Base-by-base conservation (phyloP, 2,888 invertebrate genomes). In the Leucania comma region DNA sequence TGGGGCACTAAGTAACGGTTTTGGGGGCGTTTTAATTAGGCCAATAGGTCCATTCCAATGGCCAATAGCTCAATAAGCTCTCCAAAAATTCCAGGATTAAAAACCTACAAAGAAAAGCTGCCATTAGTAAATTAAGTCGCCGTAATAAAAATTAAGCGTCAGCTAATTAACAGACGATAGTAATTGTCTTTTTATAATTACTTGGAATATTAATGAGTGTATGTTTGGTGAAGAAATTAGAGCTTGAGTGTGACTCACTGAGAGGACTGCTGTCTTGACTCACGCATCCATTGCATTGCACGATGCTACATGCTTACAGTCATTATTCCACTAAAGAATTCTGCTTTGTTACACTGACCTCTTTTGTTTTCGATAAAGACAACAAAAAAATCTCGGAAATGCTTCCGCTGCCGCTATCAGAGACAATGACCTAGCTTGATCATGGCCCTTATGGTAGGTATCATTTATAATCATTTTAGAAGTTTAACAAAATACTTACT, bases 141-240 rank as follows among this genome's bases (percentile, higher is more conserved):
- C 63, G 35, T 61, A 50, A 54, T 75, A 38, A 70, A 71, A 20
- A 14, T 61, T 17, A 35, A 53, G 8, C 5, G 57, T 81, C 56
- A 66, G 68, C 48, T 72, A 56, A 78, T 69, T 65, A 46, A 3
- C 50, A 48, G 51, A 56, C 20, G 59, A 68, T 71, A 67, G 63
- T 66, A 67, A 73, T 70, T 62, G 78, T 73, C 69, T 75, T 77
- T 69, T 63, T 61, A 72, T 78, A 74, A 75, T 75, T 81, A 81
- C 82, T 22, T 69, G 72, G 78, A 82, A 86, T 70, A 75, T 76
- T 71, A 80, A 81, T 83, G 81, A 80, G 74, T 83, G 72, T 79
- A 71, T 68, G 69, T 78, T 84, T 86, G 73, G 58, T 59, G 73
- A 83, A 83, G 86, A 85, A 85, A 86, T 81, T 85, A 61, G 85